Conservation (phyloP, 2,113 vertebrate species). For the Heterocephalus glaber region DNA sequence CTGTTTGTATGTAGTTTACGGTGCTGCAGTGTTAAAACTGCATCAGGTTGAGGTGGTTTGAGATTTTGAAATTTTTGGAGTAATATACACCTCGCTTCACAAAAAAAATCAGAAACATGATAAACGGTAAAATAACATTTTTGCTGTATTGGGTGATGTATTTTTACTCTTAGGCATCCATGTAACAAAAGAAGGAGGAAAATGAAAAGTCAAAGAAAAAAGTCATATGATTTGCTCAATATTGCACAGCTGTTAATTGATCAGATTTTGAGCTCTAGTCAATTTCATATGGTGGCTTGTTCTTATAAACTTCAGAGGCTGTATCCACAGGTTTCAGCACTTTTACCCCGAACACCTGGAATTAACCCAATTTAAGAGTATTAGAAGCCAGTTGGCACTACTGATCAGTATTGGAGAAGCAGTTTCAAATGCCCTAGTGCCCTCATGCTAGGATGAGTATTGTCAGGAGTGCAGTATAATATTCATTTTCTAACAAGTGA, state of each 20-base stretch:
- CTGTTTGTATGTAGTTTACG: no score
- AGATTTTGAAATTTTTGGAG: background rate
- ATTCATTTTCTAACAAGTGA: background rate
- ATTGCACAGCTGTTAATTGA: no score
- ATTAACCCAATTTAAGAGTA: conserved; percentile 3
- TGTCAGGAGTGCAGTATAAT: accelerated
- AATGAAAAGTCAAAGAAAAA: background rate
- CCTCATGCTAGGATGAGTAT: background rate
- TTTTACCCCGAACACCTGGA: background rate
- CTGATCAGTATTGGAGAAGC: background rate
- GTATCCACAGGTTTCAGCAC: background rate
- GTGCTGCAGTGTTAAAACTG: background rate
- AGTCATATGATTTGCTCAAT: background rate
- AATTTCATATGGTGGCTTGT: background rate
- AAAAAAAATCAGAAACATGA: background rate
- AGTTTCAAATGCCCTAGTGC: background rate
- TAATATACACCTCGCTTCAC: background rate
- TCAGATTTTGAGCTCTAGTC: background rate
- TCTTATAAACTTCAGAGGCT: background rate
- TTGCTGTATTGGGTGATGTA: background rate
- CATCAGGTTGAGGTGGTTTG: background rate
- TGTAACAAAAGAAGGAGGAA: background rate
- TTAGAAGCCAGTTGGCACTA: background rate
- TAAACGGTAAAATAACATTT: background rate
- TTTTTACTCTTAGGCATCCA: background rate